Evolutionary conservation across 1,140 invertebrate genomes (phyloP).

Genomic region (Bradysia coprophila): DNA sequence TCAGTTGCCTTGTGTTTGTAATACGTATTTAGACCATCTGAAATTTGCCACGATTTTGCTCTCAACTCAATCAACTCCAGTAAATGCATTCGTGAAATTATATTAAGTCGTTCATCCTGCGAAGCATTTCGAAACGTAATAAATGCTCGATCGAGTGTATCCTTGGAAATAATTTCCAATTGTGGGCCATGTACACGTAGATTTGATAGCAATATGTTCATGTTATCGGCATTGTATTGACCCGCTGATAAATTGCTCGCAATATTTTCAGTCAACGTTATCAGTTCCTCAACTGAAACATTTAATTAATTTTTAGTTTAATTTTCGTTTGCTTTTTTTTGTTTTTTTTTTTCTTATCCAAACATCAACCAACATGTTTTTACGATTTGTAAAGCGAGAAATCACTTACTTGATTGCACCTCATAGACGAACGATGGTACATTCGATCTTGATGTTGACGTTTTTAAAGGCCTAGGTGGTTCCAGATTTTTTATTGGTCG

Average conservation of each 20-base stretch:
- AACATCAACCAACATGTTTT: conserved; percentile 2
- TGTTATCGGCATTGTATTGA: conserved; percentile 18
- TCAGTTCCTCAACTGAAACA: conserved; percentile 43
- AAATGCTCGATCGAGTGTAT: conserved; percentile 44
- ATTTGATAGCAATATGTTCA: conserved; percentile 28
- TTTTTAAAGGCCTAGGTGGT: conserved; percentile 50
- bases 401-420: conserved; percentile 3
- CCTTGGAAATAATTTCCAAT: conserved; percentile 54
- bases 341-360: too few relatives aligned
- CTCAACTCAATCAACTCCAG: conserved; percentile 76
- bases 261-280: conserved; percentile 48
- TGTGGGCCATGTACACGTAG: conserved; percentile 52
- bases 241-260: conserved; percentile 42
- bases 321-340: too few relatives aligned
- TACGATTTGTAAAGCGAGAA: background rate
- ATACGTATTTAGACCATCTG: conserved; percentile 61
- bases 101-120: conserved; percentile 61
- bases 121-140: conserved; percentile 71
- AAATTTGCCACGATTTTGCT: conserved; percentile 66
- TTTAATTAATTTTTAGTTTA: conserved; percentile 7
- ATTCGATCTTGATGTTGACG: conserved; percentile 13
- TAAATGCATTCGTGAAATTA: conserved; percentile 61
- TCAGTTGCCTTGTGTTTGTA: conserved; percentile 60
- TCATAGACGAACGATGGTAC: conserved; percentile 3
- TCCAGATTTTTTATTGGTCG: conserved; percentile 46